A percentile compares a stretch with the other conserved stretches of the same genome.
These are phyloP conservation scores for Arbacia lixula DNA, from an alignment of 53 echinoderm and acorn worm species.

Conservation along the genomic window DNA sequence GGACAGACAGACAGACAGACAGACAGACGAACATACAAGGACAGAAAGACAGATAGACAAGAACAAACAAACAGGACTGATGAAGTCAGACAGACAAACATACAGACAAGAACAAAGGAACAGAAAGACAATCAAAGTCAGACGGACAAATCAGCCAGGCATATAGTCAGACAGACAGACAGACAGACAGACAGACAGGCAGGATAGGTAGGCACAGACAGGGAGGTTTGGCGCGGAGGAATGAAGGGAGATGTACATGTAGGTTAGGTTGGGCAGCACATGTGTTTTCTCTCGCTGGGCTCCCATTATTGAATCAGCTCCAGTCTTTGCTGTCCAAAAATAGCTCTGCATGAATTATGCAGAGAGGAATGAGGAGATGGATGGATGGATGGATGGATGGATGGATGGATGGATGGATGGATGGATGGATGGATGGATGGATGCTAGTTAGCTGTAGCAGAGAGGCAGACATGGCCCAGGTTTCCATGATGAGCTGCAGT, in stretches of 20 bases:
- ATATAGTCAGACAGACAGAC: slow-evolving; percentile 5
- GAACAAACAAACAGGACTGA: background rate
- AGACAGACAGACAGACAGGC: slow-evolving; percentile 29
- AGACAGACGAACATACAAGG: background rate
- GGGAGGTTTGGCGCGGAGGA: background rate
- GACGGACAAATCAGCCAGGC: background rate
- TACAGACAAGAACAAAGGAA: background rate
- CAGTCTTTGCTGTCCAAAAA: slow-evolving; percentile 21
- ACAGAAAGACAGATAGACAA: background rate
- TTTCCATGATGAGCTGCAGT: too few species aligned
- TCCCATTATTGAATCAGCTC: slow-evolving; percentile 38
- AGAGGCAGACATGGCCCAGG: background rate
- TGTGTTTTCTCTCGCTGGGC: slow-evolving; percentile 38
- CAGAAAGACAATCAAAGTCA: background rate
- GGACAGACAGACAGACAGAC: background rate
- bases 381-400: slow-evolving; percentile 13
- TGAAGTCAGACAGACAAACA: background rate
- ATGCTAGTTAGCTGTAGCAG: background rate
- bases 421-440: slow-evolving; percentile 5
- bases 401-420: too few species aligned
- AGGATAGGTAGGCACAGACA: background rate
- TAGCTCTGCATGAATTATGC: slow-evolving; percentile 36
- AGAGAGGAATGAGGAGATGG: background rate
- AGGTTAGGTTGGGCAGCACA: background rate
- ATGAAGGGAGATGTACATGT: background rate